These are phyloP conservation scores for Marisa cornuarietis DNA, from an alignment of 1,140 invertebrate genomes.

Conservation along the genomic window DNA sequence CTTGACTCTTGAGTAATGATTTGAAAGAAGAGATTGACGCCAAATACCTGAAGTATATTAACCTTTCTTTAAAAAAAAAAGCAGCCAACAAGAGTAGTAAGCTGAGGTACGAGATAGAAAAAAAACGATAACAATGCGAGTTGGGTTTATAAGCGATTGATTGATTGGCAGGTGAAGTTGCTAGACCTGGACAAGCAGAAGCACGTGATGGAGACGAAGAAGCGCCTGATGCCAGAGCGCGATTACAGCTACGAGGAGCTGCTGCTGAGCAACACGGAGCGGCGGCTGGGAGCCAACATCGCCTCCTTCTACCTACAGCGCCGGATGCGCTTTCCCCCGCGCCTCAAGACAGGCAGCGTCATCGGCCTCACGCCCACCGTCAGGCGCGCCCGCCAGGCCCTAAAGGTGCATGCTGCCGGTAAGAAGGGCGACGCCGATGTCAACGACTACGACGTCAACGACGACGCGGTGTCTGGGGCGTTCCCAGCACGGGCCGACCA, in stretches of 20 bases:
- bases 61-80: no score
- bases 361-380: slow-evolving; percentile 48
- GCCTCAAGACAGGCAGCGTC: slow-evolving; percentile 43
- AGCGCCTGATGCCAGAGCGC: slow-evolving; percentile 46
- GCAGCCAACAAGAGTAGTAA: no score
- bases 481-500: neutral
- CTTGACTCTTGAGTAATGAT: no score
- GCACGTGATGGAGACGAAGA: slow-evolving; percentile 48
- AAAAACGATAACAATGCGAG: no score
- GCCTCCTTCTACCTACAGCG: slow-evolving; percentile 54
- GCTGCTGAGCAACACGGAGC: slow-evolving; percentile 49
- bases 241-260: slow-evolving; percentile 57
- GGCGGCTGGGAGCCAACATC: slow-evolving; percentile 47
- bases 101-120: no score
- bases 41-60: no score
- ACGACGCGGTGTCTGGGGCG: neutral
- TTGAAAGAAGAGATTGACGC: no score
- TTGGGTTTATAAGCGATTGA: no score
- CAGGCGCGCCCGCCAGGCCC: slow-evolving; percentile 44
- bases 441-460: neutral
- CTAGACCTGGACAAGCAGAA: slow-evolving; percentile 57
- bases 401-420: slow-evolving; percentile 11
- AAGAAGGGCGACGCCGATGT: neutral
- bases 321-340: slow-evolving; percentile 47
- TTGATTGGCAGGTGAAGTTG: slow-evolving; percentile 40